Evolutionary conservation across 2,888 invertebrate species (phyloP), one percentile per base, ranked within the genome.

Genomic region (Alsophila aescularia): DNA sequence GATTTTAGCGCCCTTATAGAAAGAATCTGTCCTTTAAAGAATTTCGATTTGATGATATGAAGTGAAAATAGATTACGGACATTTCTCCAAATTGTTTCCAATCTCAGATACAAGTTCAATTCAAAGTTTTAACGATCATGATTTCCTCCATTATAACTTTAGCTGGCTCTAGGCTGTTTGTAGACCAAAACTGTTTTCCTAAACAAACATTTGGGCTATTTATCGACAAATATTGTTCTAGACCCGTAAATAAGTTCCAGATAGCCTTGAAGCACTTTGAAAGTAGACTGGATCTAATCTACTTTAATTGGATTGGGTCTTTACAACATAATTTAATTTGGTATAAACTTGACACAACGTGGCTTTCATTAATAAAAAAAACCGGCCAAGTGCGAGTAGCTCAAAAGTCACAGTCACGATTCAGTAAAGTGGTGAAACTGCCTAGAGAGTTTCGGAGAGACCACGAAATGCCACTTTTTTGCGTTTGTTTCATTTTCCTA

Each of bases 1-100:
- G 37, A 51, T 49, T 44, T 35, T 49, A 50, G 29, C 34, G 24
- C 48, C 39, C 44, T 37, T 49, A 39, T 36, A n/a, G n/a, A n/a
- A n/a, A n/a, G n/a, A n/a, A n/a, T n/a, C n/a, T n/a, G n/a, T 34
- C 9, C 13, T 35, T 44, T 21, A 44, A 44, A 37, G 16, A 37
- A 47, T 29, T 16, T 36, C 31, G n/a, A n/a, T 32, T 31, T 21
- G 21, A 37, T 42, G 35, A 34, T 0, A 12, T 31, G 42, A 52
- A 52, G 29, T 45, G 42, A 37, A 48, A 49, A 49, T 49, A 29
- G 27, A 24, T 16, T 18, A 0, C 6, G 21, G 32, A 29, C 44
- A 35, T 49, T 49, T 42, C 10, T 9, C 10, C 4, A 31, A 47
- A 36, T 39, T 32, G 12, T 10, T n/a, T 12, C 13, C 42, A 36